Evolutionary conservation across 2,113 vertebrate genomes (phyloP), one percentile per base, ranked within the genome.

Genomic region (Sigmodon hispidus): DNA sequence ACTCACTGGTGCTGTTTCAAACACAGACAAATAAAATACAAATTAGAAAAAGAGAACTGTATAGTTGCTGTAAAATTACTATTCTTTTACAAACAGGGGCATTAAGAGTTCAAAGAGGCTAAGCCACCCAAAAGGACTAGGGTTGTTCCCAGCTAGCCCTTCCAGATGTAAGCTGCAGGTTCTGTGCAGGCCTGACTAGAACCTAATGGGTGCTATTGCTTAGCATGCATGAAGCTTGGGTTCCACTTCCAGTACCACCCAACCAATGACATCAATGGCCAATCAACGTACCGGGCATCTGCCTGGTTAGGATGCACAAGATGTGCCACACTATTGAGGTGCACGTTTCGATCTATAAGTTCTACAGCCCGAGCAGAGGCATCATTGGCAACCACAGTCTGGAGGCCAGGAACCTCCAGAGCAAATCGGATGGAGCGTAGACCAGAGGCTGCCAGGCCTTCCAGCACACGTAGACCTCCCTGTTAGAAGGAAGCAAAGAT

Each of bases 371-470:
- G 99, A 29, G 98, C 36, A 0, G 99, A 99, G 96, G 98, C 98
- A 94, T 99, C 99, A 1, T 99, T 99, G 96, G 99, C 99, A 29
- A 99, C 98, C 90, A 99, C 95, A 0, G 97, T 98, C 12, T 36
- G 97, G 26, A 99, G 98, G 5, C 99, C 99, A 0, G 99, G 99
- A 10, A 99, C 98, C 96, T 99, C 99, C 5, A 98, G 98, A 52
- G 99, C 99, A 1, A 99, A 99, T 12, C 99, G 99, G 22, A 99
- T 98, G 0, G 99, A 99, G 52, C 99, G 99, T 1, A 99, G 98
- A 3, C 99, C 99, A 0, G 99, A 99, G 3, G 99, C 99, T 0
- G 99, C 99, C 95, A 99, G 97, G 0, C 98, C 99, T 97, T 99
- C 99, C 94, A 99, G 98, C 21, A 99, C 98, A 3, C 97, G 97